phyloP scores from a whole-genome alignment of 2,888 invertebrate species.

The Heteropelma amictum region DNA sequence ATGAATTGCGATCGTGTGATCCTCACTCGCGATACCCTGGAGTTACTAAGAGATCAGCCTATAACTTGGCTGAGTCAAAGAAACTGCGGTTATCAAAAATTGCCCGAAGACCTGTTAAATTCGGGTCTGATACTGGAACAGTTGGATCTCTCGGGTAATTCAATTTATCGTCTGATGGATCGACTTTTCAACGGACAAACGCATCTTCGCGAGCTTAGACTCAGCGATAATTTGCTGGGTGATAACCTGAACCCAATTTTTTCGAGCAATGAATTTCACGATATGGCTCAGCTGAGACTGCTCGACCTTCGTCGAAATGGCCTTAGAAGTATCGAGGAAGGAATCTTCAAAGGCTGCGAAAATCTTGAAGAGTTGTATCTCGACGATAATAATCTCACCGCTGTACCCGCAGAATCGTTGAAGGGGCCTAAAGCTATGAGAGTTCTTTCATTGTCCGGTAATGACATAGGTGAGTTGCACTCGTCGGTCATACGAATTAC shows the following conservation, averaged over 20 bases:
- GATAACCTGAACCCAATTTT: slow-evolving; percentile 95
- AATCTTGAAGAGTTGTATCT: slow-evolving; percentile 89
- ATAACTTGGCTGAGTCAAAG: slow-evolving; percentile 89
- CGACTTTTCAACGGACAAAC: slow-evolving; percentile 84
- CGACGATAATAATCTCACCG: slow-evolving; percentile 88
- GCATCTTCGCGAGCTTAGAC: slow-evolving; percentile 84
- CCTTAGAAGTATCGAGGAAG: slow-evolving; percentile 90
- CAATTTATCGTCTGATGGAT: slow-evolving; percentile 88
- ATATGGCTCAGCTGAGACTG: slow-evolving; percentile 84
- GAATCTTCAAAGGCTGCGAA: slow-evolving; percentile 90
- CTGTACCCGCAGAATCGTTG: slow-evolving; percentile 87
- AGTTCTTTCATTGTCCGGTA: slow-evolving; percentile 86
- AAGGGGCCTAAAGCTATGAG: slow-evolving; percentile 88
- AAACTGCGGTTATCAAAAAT: slow-evolving; percentile 88
- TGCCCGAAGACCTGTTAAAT: slow-evolving; percentile 80
- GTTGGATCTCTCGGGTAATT: slow-evolving; percentile 91
- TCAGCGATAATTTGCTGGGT: slow-evolving; percentile 91
- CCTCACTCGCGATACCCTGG: slow-evolving; percentile 88
- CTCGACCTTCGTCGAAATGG: slow-evolving; percentile 90
- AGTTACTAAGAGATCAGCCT: slow-evolving; percentile 88
- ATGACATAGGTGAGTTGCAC: slow-evolving; percentile 88
- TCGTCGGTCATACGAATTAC: no score
- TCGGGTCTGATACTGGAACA: slow-evolving; percentile 85
- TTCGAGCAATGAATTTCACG: slow-evolving; percentile 90
- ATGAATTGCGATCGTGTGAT: slow-evolving; percentile 92